Evolutionary conservation across 2,888 invertebrate species (phyloP).

Genomic region (Busseola fusca): DNA sequence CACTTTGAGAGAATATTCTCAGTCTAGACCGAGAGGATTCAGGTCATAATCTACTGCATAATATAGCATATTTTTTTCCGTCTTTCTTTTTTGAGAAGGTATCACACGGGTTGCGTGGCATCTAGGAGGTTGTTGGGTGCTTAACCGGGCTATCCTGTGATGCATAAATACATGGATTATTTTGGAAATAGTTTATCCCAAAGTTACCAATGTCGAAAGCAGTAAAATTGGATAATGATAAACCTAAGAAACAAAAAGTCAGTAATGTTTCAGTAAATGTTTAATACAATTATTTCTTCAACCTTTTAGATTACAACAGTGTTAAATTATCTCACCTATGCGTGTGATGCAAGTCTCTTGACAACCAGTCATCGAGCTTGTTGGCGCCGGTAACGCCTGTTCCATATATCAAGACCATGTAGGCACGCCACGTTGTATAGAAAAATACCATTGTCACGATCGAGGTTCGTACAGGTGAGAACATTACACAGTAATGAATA

Average conservation of each 20-base stretch:
- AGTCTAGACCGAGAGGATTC: no score
- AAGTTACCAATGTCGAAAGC: background rate
- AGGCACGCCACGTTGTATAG: no score
- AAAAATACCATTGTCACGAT: background rate
- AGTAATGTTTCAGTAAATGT: slow-evolving; percentile 13
- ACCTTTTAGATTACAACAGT: slow-evolving; percentile 51
- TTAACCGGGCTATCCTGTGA: background rate
- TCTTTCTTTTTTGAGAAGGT: no score
- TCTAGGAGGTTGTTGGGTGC: background rate
- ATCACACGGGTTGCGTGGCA: no score
- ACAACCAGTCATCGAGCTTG: slow-evolving; percentile 47
- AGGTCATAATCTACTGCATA: background rate
- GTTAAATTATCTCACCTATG: slow-evolving; percentile 51
- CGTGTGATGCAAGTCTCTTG: slow-evolving; percentile 46
- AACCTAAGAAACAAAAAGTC: slow-evolving; percentile 3
- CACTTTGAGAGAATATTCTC: background rate
- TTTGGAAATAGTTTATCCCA: background rate
- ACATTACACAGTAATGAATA: background rate
- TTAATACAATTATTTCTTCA: slow-evolving; percentile 25
- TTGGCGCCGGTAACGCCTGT: slow-evolving; percentile 49
- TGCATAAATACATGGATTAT: background rate
- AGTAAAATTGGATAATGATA: slow-evolving; percentile 16
- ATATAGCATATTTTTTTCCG: no score
- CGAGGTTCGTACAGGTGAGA: background rate
- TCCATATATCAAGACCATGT: slow-evolving; percentile 8